Evolutionary conservation across 2,888 invertebrate genomes (phyloP).

Genomic region (Ypsolopha sequella): DNA sequence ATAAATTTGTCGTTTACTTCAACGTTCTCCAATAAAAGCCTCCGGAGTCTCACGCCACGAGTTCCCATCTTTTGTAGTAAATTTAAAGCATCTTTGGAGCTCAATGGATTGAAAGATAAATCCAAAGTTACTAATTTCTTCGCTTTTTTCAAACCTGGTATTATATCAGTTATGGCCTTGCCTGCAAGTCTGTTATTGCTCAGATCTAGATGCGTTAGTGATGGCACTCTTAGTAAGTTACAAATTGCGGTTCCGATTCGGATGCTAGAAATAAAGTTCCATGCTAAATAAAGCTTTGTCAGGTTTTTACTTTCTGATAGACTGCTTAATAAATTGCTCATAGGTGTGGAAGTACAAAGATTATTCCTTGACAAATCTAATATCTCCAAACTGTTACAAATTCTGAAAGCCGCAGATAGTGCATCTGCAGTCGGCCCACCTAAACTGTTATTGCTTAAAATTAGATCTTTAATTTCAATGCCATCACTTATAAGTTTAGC

Average conservation of each 20-base stretch:
- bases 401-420: background rate
- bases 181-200: conserved; percentile 6
- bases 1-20: conserved; percentile 3
- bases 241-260: conserved; percentile 3
- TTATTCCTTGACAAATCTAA: conserved; percentile 28
- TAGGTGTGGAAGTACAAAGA: conserved; percentile 11
- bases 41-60: background rate
- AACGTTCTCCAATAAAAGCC: conserved; percentile 6
- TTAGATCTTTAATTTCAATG: background rate
- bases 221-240: conserved; percentile 1
- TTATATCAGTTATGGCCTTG: background rate
- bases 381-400: too few species aligned
- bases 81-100: conserved; percentile 4
- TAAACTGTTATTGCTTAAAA: conserved; percentile 6
- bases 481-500: conserved; percentile 6
- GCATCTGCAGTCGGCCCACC: background rate
- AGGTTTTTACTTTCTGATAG: conserved; percentile 5
- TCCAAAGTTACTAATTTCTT: conserved; percentile 5
- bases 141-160: background rate
- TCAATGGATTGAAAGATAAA: conserved; percentile 8
- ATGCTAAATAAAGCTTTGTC: conserved; percentile 7
- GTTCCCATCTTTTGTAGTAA: conserved; percentile 2
- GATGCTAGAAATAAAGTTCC: conserved; percentile 5
- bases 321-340: background rate
- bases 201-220: conserved; percentile 3